A percentile compares a stretch with the other conserved stretches of the same genome.
Evolutionary conservation across 2,888 invertebrate species (phyloP).

Genomic region (Eustalomyia histrio): DNA sequence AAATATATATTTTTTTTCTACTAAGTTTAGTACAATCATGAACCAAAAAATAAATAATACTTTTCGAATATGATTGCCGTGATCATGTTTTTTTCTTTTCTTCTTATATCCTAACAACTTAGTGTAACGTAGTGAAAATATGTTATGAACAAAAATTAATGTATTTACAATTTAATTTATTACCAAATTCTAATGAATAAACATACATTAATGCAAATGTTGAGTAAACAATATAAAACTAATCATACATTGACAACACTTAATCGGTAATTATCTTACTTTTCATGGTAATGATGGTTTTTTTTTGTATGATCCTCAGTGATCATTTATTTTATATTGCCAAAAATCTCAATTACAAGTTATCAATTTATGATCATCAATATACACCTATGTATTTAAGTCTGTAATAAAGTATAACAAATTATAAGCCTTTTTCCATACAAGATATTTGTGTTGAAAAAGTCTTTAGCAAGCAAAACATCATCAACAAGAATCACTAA

Average conservation of each 20-base stretch:
- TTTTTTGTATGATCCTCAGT: too few species aligned
- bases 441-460: constrained; percentile 21
- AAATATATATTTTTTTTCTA: too few species aligned
- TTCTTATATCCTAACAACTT: constrained; percentile 2
- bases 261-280: too few species aligned
- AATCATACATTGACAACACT: too few species aligned
- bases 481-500: constrained; percentile 41
- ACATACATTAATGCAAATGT: not conserved
- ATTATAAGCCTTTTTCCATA: constrained; percentile 18
- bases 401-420: constrained; percentile 30
- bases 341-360: not conserved
- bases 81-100: too few species aligned
- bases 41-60: too few species aligned
- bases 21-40: too few species aligned
- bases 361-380: not conserved
- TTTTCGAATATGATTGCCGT: too few species aligned
- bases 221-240: too few species aligned
- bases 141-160: constrained; percentile 6
- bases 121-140: too few species aligned
- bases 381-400: not conserved
- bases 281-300: too few species aligned
- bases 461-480: constrained; percentile 34
- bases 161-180: constrained; percentile 53
- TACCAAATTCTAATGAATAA: constrained; percentile 17
- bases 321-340: too few species aligned